phyloP scores from a whole-genome alignment of 2,888 invertebrate genomes.

The Fragum whitleyi region DNA sequence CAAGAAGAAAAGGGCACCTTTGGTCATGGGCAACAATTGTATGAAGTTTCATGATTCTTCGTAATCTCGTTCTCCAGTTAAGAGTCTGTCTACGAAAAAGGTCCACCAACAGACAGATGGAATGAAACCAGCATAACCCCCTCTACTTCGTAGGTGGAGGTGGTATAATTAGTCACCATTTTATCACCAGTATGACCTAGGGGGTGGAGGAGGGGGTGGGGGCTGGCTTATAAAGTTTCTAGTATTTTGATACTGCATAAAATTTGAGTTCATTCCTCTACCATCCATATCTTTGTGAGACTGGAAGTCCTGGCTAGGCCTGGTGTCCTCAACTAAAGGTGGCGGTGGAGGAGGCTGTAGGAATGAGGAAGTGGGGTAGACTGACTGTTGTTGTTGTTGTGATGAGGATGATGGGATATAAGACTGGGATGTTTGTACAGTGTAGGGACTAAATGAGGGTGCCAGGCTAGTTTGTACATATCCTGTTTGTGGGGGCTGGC shows the following conservation, averaged over 20 bases:
- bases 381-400: not conserved
- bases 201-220: slow-evolving; percentile 57
- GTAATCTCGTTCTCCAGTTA: no score
- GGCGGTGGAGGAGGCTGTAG: slow-evolving; percentile 51
- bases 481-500: slow-evolving; percentile 21
- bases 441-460: slow-evolving; percentile 35
- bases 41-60: no score
- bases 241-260: slow-evolving; percentile 28
- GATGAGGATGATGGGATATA: slow-evolving; percentile 23
- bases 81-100: no score
- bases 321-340: slow-evolving; percentile 32
- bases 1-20: no score
- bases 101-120: no score
- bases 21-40: no score
- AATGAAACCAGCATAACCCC: no score
- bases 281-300: slow-evolving; percentile 14
- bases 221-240: slow-evolving; percentile 38
- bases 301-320: slow-evolving; percentile 14
- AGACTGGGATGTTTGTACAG: slow-evolving; percentile 12
- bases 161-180: no score
- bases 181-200: slow-evolving; percentile 29
- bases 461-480: slow-evolving; percentile 10
- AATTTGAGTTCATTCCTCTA: slow-evolving; percentile 42
- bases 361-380: slow-evolving; percentile 3
- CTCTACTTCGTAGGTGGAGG: no score